phyloP scores from a whole-genome alignment of 2,113 vertebrate genomes.

The Amazona vittata region DNA sequence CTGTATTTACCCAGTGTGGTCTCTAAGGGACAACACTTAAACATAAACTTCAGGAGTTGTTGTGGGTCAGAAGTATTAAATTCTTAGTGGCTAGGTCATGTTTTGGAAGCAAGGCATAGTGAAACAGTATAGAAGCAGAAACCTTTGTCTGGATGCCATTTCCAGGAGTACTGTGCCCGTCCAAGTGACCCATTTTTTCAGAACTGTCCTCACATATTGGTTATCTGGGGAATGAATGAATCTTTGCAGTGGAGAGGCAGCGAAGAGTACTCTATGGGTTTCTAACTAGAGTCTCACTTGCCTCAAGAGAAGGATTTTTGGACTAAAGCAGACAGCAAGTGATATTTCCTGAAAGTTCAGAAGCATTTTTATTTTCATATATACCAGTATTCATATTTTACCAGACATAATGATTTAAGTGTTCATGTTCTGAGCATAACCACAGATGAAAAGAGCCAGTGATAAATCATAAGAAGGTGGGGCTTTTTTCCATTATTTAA shows the following conservation, averaged over 20 bases:
- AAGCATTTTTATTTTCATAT: not conserved
- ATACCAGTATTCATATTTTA: not conserved
- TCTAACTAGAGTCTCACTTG: not conserved
- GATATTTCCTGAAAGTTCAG: not conserved
- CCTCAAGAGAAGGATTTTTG: not conserved
- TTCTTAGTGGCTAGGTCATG: not conserved
- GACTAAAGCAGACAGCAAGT: not conserved
- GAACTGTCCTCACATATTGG: not conserved
- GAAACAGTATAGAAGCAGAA: not conserved
- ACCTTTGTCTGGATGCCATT: not conserved
- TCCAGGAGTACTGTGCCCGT: not conserved
- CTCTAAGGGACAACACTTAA: not conserved
- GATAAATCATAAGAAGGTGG: not conserved
- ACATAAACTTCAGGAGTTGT: not conserved
- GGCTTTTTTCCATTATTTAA: not conserved
- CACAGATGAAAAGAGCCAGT: not conserved
- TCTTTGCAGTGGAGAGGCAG: not conserved
- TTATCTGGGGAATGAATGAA: not conserved
- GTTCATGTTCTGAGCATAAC: not conserved
- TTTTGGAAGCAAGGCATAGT: not conserved
- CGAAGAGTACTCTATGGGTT: not conserved
- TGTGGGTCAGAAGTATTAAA: not conserved
- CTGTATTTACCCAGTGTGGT: not conserved
- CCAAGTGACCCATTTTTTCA: not conserved
- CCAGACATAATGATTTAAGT: not conserved